Conservation (phyloP, 2,797 vertebrate species). For the Enoplosus armatus region DNA sequence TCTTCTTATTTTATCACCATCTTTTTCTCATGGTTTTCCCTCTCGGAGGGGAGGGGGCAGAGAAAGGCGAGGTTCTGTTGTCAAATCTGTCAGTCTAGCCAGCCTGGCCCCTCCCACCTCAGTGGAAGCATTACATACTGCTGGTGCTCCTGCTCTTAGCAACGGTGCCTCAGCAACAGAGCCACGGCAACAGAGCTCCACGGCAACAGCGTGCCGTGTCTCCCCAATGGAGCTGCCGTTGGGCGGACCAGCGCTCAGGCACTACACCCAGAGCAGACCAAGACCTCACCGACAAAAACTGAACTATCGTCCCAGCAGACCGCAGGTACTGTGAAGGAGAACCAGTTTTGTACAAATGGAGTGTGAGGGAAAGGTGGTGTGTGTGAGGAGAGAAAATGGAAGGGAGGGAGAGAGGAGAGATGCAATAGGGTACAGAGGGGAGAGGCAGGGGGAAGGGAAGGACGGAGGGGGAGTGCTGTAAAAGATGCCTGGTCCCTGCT, state of each 20-base stretch:
- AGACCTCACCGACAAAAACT: conserved; percentile 85
- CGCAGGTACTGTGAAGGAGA: conserved; percentile 76
- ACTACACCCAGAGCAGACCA: conserved; percentile 86
- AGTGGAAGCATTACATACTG: conserved; percentile 83
- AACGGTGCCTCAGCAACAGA: conserved; percentile 85
- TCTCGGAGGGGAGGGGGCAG: conserved; percentile 69
- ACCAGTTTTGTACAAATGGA: conserved; percentile 64
- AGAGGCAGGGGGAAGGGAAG: conserved; percentile 84
- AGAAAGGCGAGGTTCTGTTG: conserved; percentile 83
- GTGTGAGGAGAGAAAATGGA: conserved; percentile 73
- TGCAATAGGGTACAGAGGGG: conserved; percentile 78
- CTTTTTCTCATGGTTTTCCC: conserved; percentile 67
- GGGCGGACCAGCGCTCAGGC: conserved; percentile 85
- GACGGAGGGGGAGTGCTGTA: conserved; percentile 72
- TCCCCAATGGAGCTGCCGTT: conserved; percentile 87
- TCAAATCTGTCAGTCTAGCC: conserved; percentile 82
- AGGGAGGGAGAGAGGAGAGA: conserved; percentile 69
- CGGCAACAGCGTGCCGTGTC: conserved; percentile 85
- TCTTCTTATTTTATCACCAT: conserved; percentile 67
- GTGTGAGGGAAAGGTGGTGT: conserved; percentile 60
- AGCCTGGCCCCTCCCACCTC: conserved; percentile 78
- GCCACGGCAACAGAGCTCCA: conserved; percentile 83
- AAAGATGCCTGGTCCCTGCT: conserved; percentile 77
- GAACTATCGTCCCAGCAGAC: conserved; percentile 83
- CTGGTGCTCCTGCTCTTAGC: conserved; percentile 84